Conservation (phyloP, 2,888 invertebrate species). For the Perizoma flavofasciatum region DNA sequence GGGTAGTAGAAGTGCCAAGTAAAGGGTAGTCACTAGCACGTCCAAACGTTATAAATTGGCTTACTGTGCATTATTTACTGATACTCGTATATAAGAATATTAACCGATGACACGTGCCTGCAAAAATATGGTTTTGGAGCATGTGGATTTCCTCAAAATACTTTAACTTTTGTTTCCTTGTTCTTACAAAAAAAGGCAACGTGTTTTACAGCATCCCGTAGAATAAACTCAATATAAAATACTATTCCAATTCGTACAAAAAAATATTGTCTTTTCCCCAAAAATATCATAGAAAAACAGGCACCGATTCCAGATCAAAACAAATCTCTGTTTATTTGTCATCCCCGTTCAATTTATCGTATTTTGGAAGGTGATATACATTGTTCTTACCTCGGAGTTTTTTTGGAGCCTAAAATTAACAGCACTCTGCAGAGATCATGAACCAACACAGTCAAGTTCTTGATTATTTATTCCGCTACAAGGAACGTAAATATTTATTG, state of each 20-base stretch:
- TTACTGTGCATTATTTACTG: too few species aligned
- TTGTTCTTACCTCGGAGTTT: constrained; percentile 19
- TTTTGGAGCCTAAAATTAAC: neutral
- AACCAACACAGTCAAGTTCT: neutral
- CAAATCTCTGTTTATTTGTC: neutral
- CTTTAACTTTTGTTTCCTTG: too few species aligned
- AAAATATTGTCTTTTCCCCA: too few species aligned
- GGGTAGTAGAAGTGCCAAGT: too few species aligned
- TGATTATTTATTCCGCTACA: neutral
- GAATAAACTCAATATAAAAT: neutral
- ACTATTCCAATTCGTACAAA: neutral
- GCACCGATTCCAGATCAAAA: neutral
- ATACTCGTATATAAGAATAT: too few species aligned
- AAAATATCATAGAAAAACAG: neutral
- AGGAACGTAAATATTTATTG: neutral
- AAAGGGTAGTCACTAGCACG: too few species aligned
- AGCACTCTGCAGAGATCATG: constrained; percentile 1
- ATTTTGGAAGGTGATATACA: neutral
- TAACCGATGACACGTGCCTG: too few species aligned
- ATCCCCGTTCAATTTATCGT: neutral
- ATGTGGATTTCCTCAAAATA: too few species aligned
- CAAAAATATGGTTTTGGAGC: too few species aligned
- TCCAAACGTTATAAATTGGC: too few species aligned
- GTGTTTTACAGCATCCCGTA: neutral
- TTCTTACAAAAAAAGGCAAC: too few species aligned